Percentiles rank a stretch among this genome's conserved stretches.
These are phyloP conservation scores for Meriones unguiculatus DNA, from an alignment of 2,113 vertebrate genomes.

Conservation along the genomic window DNA sequence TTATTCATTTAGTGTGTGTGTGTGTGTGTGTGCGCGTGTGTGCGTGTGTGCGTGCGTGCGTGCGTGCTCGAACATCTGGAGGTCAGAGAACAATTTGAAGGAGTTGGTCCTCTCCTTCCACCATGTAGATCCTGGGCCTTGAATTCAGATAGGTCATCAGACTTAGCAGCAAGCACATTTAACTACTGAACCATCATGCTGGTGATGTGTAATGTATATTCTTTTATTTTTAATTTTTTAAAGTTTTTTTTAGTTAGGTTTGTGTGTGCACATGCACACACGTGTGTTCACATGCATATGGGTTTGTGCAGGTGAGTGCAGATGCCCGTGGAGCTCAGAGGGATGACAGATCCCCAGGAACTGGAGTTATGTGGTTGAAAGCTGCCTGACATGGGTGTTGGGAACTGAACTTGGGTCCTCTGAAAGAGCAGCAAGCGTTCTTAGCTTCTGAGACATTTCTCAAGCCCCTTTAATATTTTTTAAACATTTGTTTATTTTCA, in stretches of 20 bases:
- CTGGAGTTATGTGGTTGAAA: background rate
- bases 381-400: background rate
- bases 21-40: background rate
- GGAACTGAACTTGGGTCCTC: background rate
- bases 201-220: background rate
- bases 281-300: too few relatives aligned
- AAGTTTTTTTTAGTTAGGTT: background rate
- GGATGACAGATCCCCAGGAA: background rate
- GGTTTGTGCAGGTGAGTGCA: background rate
- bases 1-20: background rate
- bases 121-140: background rate
- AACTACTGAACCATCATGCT: background rate
- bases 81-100: background rate
- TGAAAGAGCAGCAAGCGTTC: background rate
- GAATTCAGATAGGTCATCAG: background rate
- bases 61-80: too few relatives aligned
- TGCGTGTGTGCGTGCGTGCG: background rate
- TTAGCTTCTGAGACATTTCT: background rate
- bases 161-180: background rate
- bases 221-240: background rate
- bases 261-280: accelerated
- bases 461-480: background rate
- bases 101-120: background rate
- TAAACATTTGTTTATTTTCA: background rate
- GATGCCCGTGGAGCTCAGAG: background rate